Evolutionary conservation across 2,888 invertebrate genomes (phyloP), one percentile per base, ranked within the genome.

Genomic region (Schizotus pectinicornis): DNA sequence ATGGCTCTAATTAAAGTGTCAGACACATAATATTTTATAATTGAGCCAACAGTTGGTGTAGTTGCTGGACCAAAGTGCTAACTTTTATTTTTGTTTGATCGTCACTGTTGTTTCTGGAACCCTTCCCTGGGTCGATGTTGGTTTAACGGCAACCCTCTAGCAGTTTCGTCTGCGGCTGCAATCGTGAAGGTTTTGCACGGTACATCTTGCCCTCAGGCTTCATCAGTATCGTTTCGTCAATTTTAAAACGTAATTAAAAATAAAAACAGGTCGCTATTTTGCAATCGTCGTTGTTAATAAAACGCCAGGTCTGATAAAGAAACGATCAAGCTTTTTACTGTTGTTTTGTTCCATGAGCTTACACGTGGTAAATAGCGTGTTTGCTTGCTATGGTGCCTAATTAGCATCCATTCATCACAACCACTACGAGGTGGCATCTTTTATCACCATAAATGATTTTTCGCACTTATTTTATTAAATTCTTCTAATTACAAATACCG

Each of bases 1-100:
- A 77, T 75, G 72, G 64, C 65, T 72, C 75, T 77, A 77, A 77
- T 77, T 77, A 76, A 77, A 76, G 73, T 76, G 77, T 77, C 77
- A 75, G 72, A 65, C 74, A 68, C 71, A 77, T 71, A n/a, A 76
- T 76, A 76, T 62, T 59, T 59, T 55, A 59, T 56, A 56, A 62
- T 62, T 55, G 55, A 48, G 34, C 58, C 55, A 54, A 55, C 54
- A 54, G 53, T 51, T 51, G 56, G 41, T 59, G 55, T 55, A 59
- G 53, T 52, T 54, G 52, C 53, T 43, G 59, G 64, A 63, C 65
- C 62, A 56, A 64, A 65, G 67, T 65, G 67, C 62, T 62, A 67
- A 68, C 56, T 70, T 67, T 68, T 70, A 71, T 71, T 70, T 70
- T 70, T 68, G 62, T 71, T 71, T 59, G 62, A 58, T 67, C 61